These are phyloP conservation scores for Nibea albiflora DNA, from an alignment of 2,113 vertebrate species.

Conservation along the genomic window DNA sequence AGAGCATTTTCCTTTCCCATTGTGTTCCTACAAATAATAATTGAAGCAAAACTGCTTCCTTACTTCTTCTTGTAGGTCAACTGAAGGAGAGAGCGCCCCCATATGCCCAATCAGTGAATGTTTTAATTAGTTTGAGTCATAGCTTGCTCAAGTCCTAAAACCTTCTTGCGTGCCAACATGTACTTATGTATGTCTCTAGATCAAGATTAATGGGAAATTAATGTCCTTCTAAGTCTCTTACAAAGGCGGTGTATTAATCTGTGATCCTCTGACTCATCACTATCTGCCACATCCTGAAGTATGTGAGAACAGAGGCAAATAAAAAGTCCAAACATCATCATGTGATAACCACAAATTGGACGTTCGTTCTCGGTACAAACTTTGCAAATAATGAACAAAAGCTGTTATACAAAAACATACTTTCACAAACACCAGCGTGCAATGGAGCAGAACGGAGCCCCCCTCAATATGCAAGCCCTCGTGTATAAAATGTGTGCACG, in stretches of 20 bases:
- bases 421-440: conserved; percentile 47
- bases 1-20: conserved; percentile 56
- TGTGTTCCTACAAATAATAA: conserved; percentile 62
- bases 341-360: not conserved
- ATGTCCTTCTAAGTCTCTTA: not conserved
- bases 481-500: conserved; percentile 59
- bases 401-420: conserved; percentile 26
- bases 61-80: conserved; percentile 22
- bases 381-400: not conserved
- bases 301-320: not conserved
- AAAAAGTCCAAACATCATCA: conserved; percentile 1
- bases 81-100: conserved; percentile 71
- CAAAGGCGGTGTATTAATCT: not conserved
- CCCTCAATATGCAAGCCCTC: conserved; percentile 18
- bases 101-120: conserved; percentile 53
- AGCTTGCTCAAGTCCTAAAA: conserved; percentile 2
- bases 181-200: not conserved
- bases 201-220: not conserved
- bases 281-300: not conserved
- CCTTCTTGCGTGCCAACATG: conserved; percentile 9
- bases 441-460: conserved; percentile 29
- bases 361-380: not conserved
- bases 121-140: not conserved
- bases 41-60: conserved; percentile 36
- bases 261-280: conserved; percentile 11